Base-by-base conservation (phyloP, 2,113 vertebrate genomes). In the Microtus ochrogaster region DNA sequence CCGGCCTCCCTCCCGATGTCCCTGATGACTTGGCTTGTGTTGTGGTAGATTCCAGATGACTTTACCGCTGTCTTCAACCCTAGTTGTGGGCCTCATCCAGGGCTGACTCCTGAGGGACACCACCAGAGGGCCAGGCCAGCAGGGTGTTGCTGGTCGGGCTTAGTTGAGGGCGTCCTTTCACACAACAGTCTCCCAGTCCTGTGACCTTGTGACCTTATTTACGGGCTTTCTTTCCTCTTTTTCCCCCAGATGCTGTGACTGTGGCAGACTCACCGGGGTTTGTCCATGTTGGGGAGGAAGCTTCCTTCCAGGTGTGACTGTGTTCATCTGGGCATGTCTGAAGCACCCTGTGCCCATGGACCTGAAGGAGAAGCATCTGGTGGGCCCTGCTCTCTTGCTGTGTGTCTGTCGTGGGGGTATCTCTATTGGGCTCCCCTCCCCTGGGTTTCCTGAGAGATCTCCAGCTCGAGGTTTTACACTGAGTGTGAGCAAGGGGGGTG, bases 331-430 rank as follows among this genome's bases (percentile, higher is more conserved):
- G 99, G 99, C 98, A 99, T 99, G 99, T 98, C 98, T 97, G 98
- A 97, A 94, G 98, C 97, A 86, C 97, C 19, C 52, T 92, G 97
- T 95, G 97, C 98, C 97, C 98, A 99, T 99, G 99, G 99, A 99
- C 98, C 98, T 98, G 96, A 99, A 99, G 98, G 99, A 99, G 98
- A 99, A 99, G 98, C 98, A 98, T 98, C 98, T 98, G 99, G 99
- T 99, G 98, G 97, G 98, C 96, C 89, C 0, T 21, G 0, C 2
- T 91, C 7, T 1, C 1, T 52, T 21, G 36, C 77, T 52, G 36
- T 22, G 0, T 79, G 68, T 63, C 47, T 52, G 11, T 44, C 8
- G 21, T 55, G 63, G 30, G 72, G 72, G 47, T 49, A 1, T 92
- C 85, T 86, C 39, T 61, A 13, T 55, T 78, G 91, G 52, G 77